Evolutionary conservation across 2,113 vertebrate species (phyloP), one percentile per base, ranked within the genome.

Genomic region (Notothenia coriiceps): DNA sequence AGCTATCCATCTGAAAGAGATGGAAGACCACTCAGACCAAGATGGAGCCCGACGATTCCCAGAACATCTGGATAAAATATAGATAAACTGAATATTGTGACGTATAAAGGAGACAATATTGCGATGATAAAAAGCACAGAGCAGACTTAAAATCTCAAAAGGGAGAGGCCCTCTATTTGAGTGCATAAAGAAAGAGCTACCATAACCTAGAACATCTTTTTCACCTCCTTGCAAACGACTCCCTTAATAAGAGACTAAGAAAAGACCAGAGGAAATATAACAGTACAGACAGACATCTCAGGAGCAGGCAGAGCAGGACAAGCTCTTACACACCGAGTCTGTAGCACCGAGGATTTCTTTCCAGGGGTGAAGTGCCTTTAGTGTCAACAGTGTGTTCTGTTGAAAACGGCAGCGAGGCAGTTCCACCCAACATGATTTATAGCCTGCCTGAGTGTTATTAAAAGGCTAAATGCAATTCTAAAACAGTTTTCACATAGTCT

Each of bases 361-460:
- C 78, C 65, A 59, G 69, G 83, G 85, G 71, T 87, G 90, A 93
- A 94, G 86, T 94, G 87, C 88, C 85, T 94, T 93, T 92, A 88
- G 87, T 94, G 90, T 94, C 94, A 94, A 94, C 94, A 94, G 75
- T 87, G 72, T 75, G 89, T 91, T 87, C 87, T 72, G 61, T 40
- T 93, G 82, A 93, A 94, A 91, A 88, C 86, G 71, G 73, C 59
- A 79, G 64, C 5, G n/a, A 83, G 90, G 77, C 84, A 83, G 88
- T 88, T 91, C 89, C 84, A 81, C 82, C 86, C 83, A 5, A 33
- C 73, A 59, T 95, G 93, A 94, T 94, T 94, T 92, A 95, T 90
- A 65, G 88, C 82, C 84, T 88, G 57, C 74, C 82, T 79, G 84
- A 90, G 91, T 92, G 83, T 92, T 94, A 93, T 93, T 92, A 93